phyloP scores from a whole-genome alignment of 2,113 vertebrate genomes.

The Cyanoramphus novaezelandiae region DNA sequence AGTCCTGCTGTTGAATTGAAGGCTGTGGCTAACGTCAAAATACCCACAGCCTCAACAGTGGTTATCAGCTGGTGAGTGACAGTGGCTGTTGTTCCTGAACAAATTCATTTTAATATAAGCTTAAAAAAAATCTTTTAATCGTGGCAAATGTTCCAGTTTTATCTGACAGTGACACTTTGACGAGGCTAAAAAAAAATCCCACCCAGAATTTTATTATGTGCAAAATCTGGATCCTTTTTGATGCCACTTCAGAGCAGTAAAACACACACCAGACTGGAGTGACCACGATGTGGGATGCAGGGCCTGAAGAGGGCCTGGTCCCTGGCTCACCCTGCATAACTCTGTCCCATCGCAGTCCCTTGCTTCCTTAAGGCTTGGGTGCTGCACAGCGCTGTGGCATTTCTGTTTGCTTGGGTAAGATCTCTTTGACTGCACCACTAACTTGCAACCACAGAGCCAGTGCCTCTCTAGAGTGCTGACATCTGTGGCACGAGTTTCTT shows the following conservation, averaged over 20 bases:
- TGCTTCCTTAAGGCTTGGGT: background rate
- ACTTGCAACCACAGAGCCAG: accelerated
- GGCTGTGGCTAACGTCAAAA: background rate
- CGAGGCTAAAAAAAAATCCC: background rate
- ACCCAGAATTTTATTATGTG: background rate
- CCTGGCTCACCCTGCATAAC: background rate
- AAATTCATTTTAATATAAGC: background rate
- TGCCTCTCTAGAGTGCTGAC: background rate
- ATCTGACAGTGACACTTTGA: background rate
- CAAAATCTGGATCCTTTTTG: background rate
- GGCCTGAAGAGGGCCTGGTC: background rate
- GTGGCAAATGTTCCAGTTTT: background rate
- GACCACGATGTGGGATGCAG: accelerated
- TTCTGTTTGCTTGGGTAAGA: background rate
- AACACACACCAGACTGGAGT: accelerated
- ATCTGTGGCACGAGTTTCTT: background rate
- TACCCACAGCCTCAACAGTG: background rate
- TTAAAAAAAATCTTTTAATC: background rate
- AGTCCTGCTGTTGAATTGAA: background rate
- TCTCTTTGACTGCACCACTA: background rate
- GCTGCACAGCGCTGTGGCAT: accelerated
- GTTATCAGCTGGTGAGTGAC: background rate
- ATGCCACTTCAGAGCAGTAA: background rate
- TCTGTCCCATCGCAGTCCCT: background rate
- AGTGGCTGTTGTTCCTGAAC: background rate